A percentile compares a stretch with the other conserved stretches of the same genome.
These are phyloP conservation scores for Podargus strigoides DNA, from an alignment of 2,797 vertebrate species.

Conservation along the genomic window DNA sequence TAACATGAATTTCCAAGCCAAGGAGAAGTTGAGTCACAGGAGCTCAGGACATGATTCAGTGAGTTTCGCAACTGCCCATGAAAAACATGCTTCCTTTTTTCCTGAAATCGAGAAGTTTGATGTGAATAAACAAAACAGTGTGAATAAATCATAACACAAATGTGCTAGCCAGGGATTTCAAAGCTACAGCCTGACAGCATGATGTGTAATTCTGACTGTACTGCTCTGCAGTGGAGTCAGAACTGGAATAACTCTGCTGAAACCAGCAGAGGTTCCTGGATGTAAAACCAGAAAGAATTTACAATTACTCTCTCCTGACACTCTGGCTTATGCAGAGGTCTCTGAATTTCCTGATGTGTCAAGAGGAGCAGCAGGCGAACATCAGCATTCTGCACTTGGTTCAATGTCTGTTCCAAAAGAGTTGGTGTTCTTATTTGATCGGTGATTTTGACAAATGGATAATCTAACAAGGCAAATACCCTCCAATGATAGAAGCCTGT, in stretches of 20 bases:
- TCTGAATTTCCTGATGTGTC: neutral
- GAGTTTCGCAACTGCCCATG: neutral
- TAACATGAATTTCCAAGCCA: neutral
- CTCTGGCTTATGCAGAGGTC: neutral
- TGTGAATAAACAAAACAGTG: neutral
- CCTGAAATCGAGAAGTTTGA: neutral
- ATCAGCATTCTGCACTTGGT: neutral
- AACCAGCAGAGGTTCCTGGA: neutral
- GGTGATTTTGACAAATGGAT: neutral
- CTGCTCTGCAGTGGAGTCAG: neutral
- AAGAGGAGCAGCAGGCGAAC: neutral
- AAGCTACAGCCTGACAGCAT: neutral
- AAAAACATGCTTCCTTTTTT: neutral
- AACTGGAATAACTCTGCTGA: neutral
- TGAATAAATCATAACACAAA: conserved; percentile 22
- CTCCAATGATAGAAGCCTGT: neutral
- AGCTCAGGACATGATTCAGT: neutral
- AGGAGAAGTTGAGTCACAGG: neutral
- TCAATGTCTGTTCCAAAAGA: neutral
- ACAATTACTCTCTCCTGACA: neutral
- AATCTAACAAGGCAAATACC: neutral
- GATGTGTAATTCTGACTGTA: neutral
- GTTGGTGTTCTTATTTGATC: neutral
- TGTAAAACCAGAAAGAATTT: neutral
- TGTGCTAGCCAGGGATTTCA: neutral